Conservation (phyloP, 2,113 vertebrate species). For the Antechinus flavipes region DNA sequence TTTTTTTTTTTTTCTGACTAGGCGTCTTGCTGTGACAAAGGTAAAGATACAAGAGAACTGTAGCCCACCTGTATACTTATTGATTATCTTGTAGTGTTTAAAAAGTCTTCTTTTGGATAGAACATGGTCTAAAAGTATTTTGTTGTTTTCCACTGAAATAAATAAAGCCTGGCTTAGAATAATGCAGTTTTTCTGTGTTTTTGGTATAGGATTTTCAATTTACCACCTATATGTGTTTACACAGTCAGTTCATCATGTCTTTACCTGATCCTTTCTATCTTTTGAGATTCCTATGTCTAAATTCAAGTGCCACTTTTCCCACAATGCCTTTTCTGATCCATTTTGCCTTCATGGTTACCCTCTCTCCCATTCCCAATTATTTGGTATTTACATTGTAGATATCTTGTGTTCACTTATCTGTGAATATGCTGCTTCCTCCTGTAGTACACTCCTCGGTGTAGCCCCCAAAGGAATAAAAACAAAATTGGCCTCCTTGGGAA, state of each 20-base stretch:
- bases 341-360: not conserved
- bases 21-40: not conserved
- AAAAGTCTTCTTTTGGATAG: not conserved
- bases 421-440: not conserved
- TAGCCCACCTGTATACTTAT: not conserved
- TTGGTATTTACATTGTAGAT: not conserved
- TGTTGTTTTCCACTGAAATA: not conserved
- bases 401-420: not conserved
- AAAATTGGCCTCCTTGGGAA: not conserved
- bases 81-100: not conserved
- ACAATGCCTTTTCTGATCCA: not conserved
- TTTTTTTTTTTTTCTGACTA: not conserved
- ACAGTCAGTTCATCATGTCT: not conserved
- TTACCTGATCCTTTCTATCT: not conserved
- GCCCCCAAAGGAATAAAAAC: not conserved
- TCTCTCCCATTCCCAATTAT: not conserved
- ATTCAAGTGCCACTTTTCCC: not conserved
- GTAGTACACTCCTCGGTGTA: not conserved
- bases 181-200: not conserved
- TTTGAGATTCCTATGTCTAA: not conserved
- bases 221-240: not conserved
- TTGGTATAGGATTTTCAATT: not conserved
- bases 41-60: not conserved
- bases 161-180: not conserved
- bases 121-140: not conserved